These are phyloP conservation scores for Oscheius sp. DNA, from an alignment of 1,140 invertebrate species.

Conservation along the genomic window DNA sequence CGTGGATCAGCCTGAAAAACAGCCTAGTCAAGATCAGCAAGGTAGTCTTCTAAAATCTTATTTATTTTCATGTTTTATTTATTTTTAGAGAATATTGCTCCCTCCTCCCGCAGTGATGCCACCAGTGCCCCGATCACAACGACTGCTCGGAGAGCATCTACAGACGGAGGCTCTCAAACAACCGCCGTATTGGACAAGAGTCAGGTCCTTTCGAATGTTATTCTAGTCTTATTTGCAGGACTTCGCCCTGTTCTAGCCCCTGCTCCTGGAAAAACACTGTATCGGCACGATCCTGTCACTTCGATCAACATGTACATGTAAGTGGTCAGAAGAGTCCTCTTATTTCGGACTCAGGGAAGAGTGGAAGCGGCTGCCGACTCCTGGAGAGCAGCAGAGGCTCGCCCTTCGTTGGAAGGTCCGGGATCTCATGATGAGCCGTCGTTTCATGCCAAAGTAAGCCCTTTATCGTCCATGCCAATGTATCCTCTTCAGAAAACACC, in stretches of 20 bases:
- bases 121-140: neutral
- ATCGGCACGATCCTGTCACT: neutral
- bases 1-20: no score
- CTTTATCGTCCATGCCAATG: neutral
- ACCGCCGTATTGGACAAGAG: neutral
- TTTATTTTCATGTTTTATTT: neutral
- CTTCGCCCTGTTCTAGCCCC: neutral
- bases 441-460: conserved; percentile 9
- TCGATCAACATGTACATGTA: neutral
- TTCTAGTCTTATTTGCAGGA: neutral
- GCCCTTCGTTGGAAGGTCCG: conserved; percentile 39
- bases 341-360: conserved; percentile 21
- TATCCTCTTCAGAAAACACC: neutral
- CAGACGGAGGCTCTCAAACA: neutral
- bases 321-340: neutral
- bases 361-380: conserved; percentile 35
- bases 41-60: neutral
- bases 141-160: neutral
- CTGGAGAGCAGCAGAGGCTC: conserved; percentile 38
- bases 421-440: conserved; percentile 35
- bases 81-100: neutral
- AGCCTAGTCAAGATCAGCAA: neutral
- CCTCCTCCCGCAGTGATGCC: neutral
- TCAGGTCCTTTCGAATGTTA: neutral
- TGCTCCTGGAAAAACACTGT: neutral